These are phyloP conservation scores for Calameuta filiformis DNA, from an alignment of 2,888 invertebrate species.

Conservation along the genomic window DNA sequence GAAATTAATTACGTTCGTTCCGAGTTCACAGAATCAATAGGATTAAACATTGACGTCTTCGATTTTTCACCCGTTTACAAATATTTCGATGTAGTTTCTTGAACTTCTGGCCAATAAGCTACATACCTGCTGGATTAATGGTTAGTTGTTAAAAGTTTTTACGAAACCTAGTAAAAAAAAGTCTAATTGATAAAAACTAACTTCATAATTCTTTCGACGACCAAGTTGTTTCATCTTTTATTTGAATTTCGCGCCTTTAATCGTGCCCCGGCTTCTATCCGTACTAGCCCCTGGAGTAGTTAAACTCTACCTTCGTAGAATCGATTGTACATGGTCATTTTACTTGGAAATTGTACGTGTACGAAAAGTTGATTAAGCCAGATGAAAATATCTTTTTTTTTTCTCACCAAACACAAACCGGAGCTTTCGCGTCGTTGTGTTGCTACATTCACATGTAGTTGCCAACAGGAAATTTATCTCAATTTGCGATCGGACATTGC, in stretches of 20 bases:
- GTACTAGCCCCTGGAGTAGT: not conserved
- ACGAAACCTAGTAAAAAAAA: conserved; percentile 4
- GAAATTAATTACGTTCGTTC: conserved; percentile 9
- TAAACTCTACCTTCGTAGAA: not conserved
- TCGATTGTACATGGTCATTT: not conserved
- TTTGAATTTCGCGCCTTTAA: not conserved
- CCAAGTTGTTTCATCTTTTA: conserved; percentile 2
- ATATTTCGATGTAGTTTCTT: not conserved
- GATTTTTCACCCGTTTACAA: not conserved
- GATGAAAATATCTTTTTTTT: not conserved
- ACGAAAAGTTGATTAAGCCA: not conserved
- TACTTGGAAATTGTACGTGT: not conserved
- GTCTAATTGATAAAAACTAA: conserved; percentile 18
- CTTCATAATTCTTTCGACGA: not conserved
- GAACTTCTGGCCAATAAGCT: not conserved
- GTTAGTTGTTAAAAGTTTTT: conserved; percentile 20
- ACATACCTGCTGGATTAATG: not conserved
- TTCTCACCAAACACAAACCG: not conserved
- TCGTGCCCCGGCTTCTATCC: not conserved
- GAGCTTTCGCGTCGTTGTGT: not conserved
- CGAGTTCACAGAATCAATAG: not conserved
- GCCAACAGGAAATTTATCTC: conserved; percentile 1
- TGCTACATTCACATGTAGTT: not conserved
- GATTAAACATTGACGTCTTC: not conserved
- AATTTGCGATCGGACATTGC: conserved; percentile 2